Percentiles rank a stretch among this genome's conserved stretches.
Evolutionary conservation across 2,113 vertebrate genomes (phyloP).

Genomic region (Emydura subglobosa): DNA sequence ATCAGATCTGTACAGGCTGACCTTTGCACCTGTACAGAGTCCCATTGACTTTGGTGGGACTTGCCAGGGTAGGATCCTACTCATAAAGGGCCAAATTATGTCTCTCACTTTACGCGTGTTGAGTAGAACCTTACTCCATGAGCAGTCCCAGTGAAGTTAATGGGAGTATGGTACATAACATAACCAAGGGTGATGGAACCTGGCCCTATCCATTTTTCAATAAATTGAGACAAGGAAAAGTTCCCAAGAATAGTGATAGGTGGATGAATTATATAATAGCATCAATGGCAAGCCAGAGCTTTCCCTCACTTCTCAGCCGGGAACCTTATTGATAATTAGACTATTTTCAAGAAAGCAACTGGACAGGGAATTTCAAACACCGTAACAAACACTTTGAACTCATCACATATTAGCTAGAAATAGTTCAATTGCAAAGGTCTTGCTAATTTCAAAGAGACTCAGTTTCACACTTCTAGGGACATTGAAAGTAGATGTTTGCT

Average conservation of each 20-base stretch:
- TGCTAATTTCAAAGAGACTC: not conserved
- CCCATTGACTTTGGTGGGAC: not conserved
- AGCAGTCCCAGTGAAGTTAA: not conserved
- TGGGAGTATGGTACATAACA: not conserved
- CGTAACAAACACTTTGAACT: not conserved
- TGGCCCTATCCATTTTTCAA: not conserved
- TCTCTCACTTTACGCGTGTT: not conserved
- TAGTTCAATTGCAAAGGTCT: not conserved
- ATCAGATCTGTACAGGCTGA: not conserved
- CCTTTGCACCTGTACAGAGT: not conserved
- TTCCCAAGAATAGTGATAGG: not conserved
- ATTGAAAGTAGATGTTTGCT: not conserved
- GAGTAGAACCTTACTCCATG: not conserved
- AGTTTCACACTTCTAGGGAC: not conserved
- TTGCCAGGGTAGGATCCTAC: not conserved
- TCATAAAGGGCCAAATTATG: not conserved
- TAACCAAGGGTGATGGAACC: not conserved
- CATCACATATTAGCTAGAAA: not conserved
- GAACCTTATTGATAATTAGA: not conserved
- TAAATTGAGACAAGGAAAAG: not conserved
- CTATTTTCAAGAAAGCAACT: not conserved
- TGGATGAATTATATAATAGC: not conserved
- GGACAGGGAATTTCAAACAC: not conserved
- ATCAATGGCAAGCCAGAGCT: not conserved
- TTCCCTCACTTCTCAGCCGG: not conserved